These are phyloP conservation scores for Choreutis nemorana DNA, from an alignment of 2,888 invertebrate species.

Conservation along the genomic window DNA sequence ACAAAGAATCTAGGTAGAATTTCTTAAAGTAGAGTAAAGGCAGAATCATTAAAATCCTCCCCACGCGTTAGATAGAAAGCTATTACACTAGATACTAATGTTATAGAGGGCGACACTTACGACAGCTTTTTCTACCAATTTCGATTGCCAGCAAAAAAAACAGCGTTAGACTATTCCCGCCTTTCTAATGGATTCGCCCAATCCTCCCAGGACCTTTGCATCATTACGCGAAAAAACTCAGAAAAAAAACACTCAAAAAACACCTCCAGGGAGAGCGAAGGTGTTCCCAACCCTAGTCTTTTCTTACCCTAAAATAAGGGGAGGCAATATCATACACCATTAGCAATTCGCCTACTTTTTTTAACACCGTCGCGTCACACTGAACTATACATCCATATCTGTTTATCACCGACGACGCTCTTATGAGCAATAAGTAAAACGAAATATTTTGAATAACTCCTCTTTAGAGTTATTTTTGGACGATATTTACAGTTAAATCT, in stretches of 20 bases:
- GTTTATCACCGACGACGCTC: background rate
- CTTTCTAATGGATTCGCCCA: constrained; percentile 63
- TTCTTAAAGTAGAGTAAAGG: no score
- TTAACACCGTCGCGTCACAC: constrained; percentile 65
- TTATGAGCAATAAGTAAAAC: no score
- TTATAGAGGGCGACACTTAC: constrained; percentile 34
- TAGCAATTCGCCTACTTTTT: constrained; percentile 66
- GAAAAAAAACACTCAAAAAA: constrained; percentile 39
- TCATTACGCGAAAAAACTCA: constrained; percentile 59
- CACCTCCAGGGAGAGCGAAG: constrained; percentile 58
- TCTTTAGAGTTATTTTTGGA: no score
- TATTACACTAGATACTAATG: constrained; percentile 45
- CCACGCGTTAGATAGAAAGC: constrained; percentile 19
- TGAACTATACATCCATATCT: constrained; percentile 29
- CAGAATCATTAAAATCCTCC: no score
- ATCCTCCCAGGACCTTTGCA: constrained; percentile 57
- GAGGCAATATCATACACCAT: constrained; percentile 70
- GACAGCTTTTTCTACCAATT: constrained; percentile 34
- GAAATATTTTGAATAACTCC: no score
- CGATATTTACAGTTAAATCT: constrained; percentile 3
- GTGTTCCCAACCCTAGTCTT: constrained; percentile 59
- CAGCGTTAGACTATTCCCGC: constrained; percentile 59
- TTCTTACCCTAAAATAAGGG: constrained; percentile 58
- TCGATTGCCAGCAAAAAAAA: constrained; percentile 42
- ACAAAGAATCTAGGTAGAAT: no score